Evolutionary conservation across 1,140 invertebrate species (phyloP), one percentile per base, ranked within the genome.

Genomic region (Andricus grossulariae): DNA sequence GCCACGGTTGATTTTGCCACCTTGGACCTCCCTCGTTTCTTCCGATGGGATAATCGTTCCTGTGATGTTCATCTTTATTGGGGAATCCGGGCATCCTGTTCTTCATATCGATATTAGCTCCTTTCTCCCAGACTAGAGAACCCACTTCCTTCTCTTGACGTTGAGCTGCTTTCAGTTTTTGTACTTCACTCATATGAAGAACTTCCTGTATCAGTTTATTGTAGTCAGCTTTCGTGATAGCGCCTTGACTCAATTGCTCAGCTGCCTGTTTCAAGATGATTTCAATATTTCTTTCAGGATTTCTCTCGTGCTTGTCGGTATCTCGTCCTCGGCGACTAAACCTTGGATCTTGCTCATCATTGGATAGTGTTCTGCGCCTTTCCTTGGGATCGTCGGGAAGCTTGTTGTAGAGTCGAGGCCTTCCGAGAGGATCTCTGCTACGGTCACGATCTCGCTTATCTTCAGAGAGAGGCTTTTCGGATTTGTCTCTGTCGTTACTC

Each of bases 231-330:
- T 95, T 94, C 49, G 95, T 95, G 49, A 98, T 94, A 16, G 93
- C 93, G 2, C 97, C 97, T 66, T 94, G 93, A 60, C 94, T 94
- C 57, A 94, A 91, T 82, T 97, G 94, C 83, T 97, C 95, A 66
- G 97, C 95, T 1, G 97, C 97, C 85, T 97, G 94, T 32, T 94
- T 94, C 84, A 98, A 94, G 52, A 98, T 97, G 11, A 95, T 95
- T 83, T 95, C 95, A 71, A 95, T 94, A 72, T 94, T 94, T 74
- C 93, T 92, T 66, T 94, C 94, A 52, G 93, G 92, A 25, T 88
- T 88, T 45, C 89, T 81, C 3, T 92, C 90, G 0, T 87, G 83
- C 50, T 90, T 90, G 13, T 91, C 90, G 8, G 81, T 84, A 2
- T 89, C 90, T 7, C 87, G 73, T 13, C 76, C 80, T 51, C 88